Evolutionary conservation across 1,140 invertebrate genomes (phyloP), one percentile per base, ranked within the genome.

Genomic region (Catajapyx aquilonaris): DNA sequence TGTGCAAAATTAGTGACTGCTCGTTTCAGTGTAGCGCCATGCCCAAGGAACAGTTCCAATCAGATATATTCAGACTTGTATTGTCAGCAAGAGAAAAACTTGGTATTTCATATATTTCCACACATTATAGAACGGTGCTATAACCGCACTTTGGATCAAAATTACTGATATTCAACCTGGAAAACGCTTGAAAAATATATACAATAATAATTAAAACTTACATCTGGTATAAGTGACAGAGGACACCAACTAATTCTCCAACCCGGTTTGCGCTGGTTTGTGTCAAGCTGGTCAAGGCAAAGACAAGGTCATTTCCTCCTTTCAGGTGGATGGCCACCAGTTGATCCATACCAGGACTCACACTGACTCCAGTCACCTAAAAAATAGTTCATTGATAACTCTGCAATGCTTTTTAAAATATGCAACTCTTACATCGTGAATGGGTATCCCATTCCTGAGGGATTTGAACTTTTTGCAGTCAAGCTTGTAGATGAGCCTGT

Each of bases 231-330:
- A 71, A 63, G 40, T 73, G 71, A 40, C 69, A 70, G 1, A 96
- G 54, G 28, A 80, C 65, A 16, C 87, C 90, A 19, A 96, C 66
- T 11, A 93, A 60, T 61, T 96, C 93, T 1, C 90, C 90, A 20
- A 84, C 64, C 36, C 74, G 62, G 36, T 64, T 66, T n/a, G 58
- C 48, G 3, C 52, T 52, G 16, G 57, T 55, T 4, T 64, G 65
- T 43, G 65, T 54, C 30, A 90, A 59, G 5, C 78, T 76, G 4
- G 94, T 65, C n/a, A n/a, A n/a, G n/a, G n/a, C n/a, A n/a, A n/a
- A n/a, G 21, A 96, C 73, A 48, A 96, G 73, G 58, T 96, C 91
- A 55, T 93, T 90, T 15, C 81, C 79, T 18, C 71, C 71, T 41
- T 74, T 73, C 3, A 88, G 73, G 54, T 94, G 88, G 44, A 96